Base-by-base conservation (phyloP, 2,797 vertebrate species). In the Onychomys arenicola region DNA sequence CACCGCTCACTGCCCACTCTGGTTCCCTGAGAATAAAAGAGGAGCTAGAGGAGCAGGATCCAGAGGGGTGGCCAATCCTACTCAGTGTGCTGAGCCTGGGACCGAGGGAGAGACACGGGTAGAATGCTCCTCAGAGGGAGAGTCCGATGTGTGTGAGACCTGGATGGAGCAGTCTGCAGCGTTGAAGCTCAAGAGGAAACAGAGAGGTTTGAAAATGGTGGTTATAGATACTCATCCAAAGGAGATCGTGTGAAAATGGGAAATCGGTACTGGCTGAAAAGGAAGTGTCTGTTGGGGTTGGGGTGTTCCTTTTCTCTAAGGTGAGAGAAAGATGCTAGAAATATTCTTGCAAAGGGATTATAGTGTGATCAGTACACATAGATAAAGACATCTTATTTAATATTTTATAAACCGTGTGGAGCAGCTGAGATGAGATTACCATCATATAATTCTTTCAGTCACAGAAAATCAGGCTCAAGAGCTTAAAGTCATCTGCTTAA, bases 301-400 rank as follows among this genome's bases (percentile, higher is more conserved):
- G n/a, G 32, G 10, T 43, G 2, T 32, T 69, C 6, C 34, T 67
- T 83, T 77, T 49, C 55, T 29, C 12, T 65, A 77, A 52, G n/a
- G 46, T 87, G 75, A n/a, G 29, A 57, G 57, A 95, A 93, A 91
- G 52, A 80, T 34, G 63, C 71, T 65, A 95, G 67, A 95, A 78
- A 82, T 88, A 34, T 8, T 49, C 40, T 88, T 95, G 65, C 75
- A 40, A 71, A 65, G 14, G 73, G 69, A 78, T 27, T 89, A 12
- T 69, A 84, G 81, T 21, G 84, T 81, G 37, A 84, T 29, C 69
- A 94, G 52, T 75, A 27, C 59, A 73, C 23, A 55, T 16, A 69
- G 2, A 61, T 32, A 93, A 76, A 5, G 63, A 5, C n/a, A 43
- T 92, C 81, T 84, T 75, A 81, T 91, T 96, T 92, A 67, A 69